Evolutionary conservation across 2,888 invertebrate species (phyloP).

Genomic region (Epistrophe eligans): DNA sequence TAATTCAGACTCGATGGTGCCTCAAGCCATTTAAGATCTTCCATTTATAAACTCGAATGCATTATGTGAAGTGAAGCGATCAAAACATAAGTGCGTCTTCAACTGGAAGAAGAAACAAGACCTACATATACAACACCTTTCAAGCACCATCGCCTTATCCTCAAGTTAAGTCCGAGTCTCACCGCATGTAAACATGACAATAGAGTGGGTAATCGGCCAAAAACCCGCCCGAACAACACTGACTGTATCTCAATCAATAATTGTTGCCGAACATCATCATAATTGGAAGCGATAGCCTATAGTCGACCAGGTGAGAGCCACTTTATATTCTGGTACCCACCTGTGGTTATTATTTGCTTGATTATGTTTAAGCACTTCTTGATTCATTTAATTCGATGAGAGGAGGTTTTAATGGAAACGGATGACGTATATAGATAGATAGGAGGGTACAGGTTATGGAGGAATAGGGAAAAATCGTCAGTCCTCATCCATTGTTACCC

Average conservation of each 20-base stretch:
- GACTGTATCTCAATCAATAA: slow-evolving; percentile 41
- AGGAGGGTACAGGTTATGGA: slow-evolving; percentile 18
- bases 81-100: slow-evolving; percentile 27
- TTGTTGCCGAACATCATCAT: slow-evolving; percentile 16
- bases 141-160: slow-evolving; percentile 17
- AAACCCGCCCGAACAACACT: slow-evolving; percentile 58
- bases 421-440: background rate
- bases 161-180: background rate
- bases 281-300: slow-evolving; percentile 4
- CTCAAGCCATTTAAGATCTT: background rate
- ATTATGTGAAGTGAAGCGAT: slow-evolving; percentile 27
- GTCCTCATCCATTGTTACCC: slow-evolving; percentile 46
- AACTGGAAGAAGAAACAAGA: slow-evolving; percentile 45
- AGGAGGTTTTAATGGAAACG: slow-evolving; percentile 22
- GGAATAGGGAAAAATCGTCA: slow-evolving; percentile 45
- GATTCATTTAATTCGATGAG: slow-evolving; percentile 34
- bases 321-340: slow-evolving; percentile 69
- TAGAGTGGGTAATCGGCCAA: slow-evolving; percentile 66
- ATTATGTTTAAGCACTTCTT: slow-evolving; percentile 54
- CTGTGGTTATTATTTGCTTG: slow-evolving; percentile 64
- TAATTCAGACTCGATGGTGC: background rate
- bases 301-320: slow-evolving; percentile 51
- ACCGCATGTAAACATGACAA: slow-evolving; percentile 48
- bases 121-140: slow-evolving; percentile 14
- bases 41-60: slow-evolving; percentile 1